phyloP scores from a whole-genome alignment of 2,113 vertebrate genomes.

The Oncorhynchus masou region DNA sequence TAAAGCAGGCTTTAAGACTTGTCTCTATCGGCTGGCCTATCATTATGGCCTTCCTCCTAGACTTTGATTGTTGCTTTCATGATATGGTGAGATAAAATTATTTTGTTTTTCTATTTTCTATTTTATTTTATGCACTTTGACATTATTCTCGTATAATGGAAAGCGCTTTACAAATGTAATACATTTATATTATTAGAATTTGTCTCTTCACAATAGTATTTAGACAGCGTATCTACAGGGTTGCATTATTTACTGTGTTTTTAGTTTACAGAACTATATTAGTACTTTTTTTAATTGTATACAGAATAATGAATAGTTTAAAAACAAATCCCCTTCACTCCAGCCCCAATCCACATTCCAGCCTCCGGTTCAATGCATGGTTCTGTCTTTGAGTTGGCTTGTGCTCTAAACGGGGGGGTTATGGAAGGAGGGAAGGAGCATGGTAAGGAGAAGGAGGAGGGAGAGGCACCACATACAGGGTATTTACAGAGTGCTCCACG shows the following conservation, averaged over 20 bases:
- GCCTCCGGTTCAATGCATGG: conserved; percentile 37
- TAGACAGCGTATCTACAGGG: background rate
- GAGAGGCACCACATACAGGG: conserved; percentile 50
- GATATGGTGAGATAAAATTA: too few relatives aligned
- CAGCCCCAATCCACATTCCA: background rate
- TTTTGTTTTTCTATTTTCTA: too few relatives aligned
- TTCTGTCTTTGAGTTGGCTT: conserved; percentile 26
- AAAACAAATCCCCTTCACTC: background rate
- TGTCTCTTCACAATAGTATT: conserved; percentile 3
- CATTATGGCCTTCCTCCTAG: too few relatives aligned
- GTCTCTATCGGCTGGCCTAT: too few relatives aligned
- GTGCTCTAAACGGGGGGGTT: background rate
- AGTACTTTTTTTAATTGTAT: background rate
- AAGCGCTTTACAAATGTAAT: too few relatives aligned
- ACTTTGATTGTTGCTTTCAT: too few relatives aligned
- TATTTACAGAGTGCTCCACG: conserved; percentile 62
- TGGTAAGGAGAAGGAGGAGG: conserved; percentile 16
- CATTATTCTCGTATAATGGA: too few relatives aligned
- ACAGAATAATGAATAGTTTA: background rate
- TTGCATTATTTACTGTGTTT: background rate
- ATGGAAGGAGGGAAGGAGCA: background rate
- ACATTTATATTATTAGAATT: conserved; percentile 1
- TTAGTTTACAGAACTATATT: background rate
- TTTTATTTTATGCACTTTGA: too few relatives aligned
- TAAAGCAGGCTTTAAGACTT: too few relatives aligned